phyloP scores from a whole-genome alignment of 2,888 invertebrate genomes.

The Synergus itoensis region DNA sequence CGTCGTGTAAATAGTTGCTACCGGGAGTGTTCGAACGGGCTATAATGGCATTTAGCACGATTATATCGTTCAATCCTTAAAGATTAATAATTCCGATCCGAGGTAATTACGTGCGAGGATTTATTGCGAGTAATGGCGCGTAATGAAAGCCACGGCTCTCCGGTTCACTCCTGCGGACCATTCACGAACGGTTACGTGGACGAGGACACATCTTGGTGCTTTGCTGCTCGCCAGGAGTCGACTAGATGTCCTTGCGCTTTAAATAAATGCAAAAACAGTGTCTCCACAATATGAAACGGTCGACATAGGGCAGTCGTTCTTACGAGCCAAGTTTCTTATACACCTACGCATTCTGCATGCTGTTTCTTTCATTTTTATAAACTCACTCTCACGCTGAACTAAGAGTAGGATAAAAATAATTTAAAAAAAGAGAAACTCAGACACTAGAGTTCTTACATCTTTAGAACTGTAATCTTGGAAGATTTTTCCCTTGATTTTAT shows the following conservation, averaged over 20 bases:
- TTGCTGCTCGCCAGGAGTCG: conserved; percentile 70
- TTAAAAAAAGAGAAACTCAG: too few relatives aligned
- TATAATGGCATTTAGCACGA: conserved; percentile 67
- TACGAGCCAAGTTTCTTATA: conserved; percentile 10
- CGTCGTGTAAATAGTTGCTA: conserved; percentile 38
- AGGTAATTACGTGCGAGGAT: conserved; percentile 67
- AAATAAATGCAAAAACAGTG: conserved; percentile 69
- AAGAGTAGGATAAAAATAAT: too few relatives aligned
- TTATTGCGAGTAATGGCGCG: conserved; percentile 69
- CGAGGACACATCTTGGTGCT: conserved; percentile 74
- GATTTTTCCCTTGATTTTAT: conserved; percentile 21
- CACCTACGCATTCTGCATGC: conserved; percentile 3
- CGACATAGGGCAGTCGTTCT: conserved; percentile 37
- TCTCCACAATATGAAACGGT: conserved; percentile 50
- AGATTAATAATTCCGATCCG: conserved; percentile 68
- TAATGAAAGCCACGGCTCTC: conserved; percentile 57
- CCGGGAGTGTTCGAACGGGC: conserved; percentile 47
- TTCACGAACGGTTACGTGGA: conserved; percentile 65
- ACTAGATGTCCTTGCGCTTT: conserved; percentile 76
- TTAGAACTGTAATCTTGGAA: neutral
- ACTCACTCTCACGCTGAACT: too few relatives aligned
- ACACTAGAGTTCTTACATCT: neutral
- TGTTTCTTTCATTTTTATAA: neutral
- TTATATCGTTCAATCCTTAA: conserved; percentile 70
- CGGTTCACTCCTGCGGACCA: conserved; percentile 42